phyloP scores from a whole-genome alignment of 2,888 invertebrate genomes.

The Alviniconcha strummeri region DNA sequence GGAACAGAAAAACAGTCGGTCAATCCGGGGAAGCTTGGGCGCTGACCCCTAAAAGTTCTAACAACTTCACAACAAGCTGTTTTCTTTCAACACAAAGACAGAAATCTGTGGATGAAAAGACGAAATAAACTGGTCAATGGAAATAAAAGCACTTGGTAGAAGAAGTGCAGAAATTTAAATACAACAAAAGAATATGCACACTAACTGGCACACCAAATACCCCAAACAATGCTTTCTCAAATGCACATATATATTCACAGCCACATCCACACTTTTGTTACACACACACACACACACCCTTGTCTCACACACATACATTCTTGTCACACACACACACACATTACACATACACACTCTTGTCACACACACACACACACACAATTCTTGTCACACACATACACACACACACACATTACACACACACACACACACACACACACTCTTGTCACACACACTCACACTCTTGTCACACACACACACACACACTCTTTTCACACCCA shows the following conservation, averaged over 20 bases:
- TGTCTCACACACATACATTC: background rate
- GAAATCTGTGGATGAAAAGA: too few relatives aligned
- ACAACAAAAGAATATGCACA: background rate
- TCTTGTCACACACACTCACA: too few relatives aligned
- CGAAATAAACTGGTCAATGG: too few relatives aligned
- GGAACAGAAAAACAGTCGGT: conserved; percentile 34
- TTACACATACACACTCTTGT: background rate
- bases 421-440: background rate
- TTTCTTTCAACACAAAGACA: too few relatives aligned
- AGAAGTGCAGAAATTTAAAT: too few relatives aligned
- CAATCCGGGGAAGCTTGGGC: too few relatives aligned
- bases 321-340: background rate
- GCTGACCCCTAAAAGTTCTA: too few relatives aligned
- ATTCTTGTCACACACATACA: background rate
- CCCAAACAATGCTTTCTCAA: background rate
- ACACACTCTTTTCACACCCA: too few relatives aligned
- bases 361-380: conserved; percentile 8
- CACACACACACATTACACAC: conserved; percentile 5
- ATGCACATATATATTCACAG: background rate
- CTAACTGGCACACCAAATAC: background rate
- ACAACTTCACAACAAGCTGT: too few relatives aligned
- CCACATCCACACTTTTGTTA: background rate
- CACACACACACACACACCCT: background rate
- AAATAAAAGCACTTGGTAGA: too few relatives aligned
- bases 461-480: too few relatives aligned